phyloP scores from a whole-genome alignment of 1,140 invertebrate genomes.

The Drosophila biarmipes region DNA sequence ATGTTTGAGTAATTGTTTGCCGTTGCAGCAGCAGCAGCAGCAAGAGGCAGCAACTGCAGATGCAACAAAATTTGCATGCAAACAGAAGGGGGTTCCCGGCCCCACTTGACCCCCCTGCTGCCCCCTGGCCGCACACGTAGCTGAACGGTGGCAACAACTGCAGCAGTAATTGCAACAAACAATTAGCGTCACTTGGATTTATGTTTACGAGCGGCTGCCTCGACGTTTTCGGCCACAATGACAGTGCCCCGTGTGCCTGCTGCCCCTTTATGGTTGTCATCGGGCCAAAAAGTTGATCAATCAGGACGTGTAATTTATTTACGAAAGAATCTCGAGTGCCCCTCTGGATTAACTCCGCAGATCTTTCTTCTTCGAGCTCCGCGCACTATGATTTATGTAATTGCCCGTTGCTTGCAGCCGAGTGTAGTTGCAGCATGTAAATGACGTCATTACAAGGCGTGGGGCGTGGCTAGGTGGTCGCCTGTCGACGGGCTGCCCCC shows the following conservation, averaged over 20 bases:
- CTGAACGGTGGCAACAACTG: constrained; percentile 62
- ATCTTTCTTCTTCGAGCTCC: not conserved
- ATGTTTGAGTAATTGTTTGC: constrained; percentile 82
- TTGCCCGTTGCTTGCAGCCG: constrained; percentile 18
- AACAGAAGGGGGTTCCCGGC: constrained; percentile 12
- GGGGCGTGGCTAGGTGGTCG: constrained; percentile 39
- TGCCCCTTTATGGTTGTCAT: constrained; percentile 27
- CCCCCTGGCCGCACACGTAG: constrained; percentile 57
- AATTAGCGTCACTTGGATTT: constrained; percentile 81
- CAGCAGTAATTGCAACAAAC: constrained; percentile 81
- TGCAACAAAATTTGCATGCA: constrained; percentile 78
- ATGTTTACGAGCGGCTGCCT: constrained; percentile 73
- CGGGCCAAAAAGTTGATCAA: constrained; percentile 51
- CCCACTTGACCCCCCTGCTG: not conserved
- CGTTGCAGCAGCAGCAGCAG: constrained; percentile 45
- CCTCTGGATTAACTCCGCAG: constrained; percentile 2
- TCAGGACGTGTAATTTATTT: constrained; percentile 47
- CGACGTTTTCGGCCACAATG: constrained; percentile 52
- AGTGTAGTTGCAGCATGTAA: constrained; percentile 58
- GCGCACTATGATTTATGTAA: constrained; percentile 43
- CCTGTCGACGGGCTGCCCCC: constrained; percentile 30
- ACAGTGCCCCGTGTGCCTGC: constrained; percentile 9
- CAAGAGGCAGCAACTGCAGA: constrained; percentile 39
- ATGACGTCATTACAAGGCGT: constrained; percentile 60
- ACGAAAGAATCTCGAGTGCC: constrained; percentile 17